Evolutionary conservation across 53 echinoderm and acorn worm genomes (phyloP).

Genomic region (Temnopleurus reevesii): DNA sequence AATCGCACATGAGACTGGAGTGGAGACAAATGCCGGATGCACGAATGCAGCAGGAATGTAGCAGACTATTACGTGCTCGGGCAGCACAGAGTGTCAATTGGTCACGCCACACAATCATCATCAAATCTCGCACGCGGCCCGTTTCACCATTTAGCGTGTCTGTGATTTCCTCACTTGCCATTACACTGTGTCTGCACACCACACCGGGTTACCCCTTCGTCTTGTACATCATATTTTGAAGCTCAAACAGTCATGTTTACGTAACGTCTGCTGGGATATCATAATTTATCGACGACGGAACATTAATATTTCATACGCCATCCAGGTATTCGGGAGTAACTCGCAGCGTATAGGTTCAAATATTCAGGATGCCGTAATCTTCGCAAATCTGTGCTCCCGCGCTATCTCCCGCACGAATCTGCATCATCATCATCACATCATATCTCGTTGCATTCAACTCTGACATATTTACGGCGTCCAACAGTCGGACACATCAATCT

Average conservation of each 20-base stretch:
- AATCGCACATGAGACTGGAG: neutral
- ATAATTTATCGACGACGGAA: neutral
- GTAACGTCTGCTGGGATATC: neutral
- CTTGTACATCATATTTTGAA: too few relatives aligned
- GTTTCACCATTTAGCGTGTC: neutral
- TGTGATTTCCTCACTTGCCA: neutral
- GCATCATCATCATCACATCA: too few relatives aligned
- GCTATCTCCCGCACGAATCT: neutral
- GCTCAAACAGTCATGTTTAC: too few relatives aligned
- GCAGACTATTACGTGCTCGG: neutral
- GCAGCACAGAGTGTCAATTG: too few relatives aligned
- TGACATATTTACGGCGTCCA: too few relatives aligned
- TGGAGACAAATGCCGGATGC: neutral
- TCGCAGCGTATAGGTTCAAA: neutral
- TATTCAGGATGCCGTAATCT: neutral
- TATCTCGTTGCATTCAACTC: too few relatives aligned
- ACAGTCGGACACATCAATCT: neutral
- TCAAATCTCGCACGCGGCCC: constrained; percentile 17
- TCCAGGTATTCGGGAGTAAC: neutral
- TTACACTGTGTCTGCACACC: neutral
- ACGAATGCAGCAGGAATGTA: neutral
- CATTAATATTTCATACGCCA: neutral
- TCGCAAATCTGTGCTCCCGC: neutral
- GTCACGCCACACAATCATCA: neutral
- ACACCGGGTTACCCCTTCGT: neutral